Conservation (phyloP, 2,113 vertebrate species). For the Equus przewalskii region DNA sequence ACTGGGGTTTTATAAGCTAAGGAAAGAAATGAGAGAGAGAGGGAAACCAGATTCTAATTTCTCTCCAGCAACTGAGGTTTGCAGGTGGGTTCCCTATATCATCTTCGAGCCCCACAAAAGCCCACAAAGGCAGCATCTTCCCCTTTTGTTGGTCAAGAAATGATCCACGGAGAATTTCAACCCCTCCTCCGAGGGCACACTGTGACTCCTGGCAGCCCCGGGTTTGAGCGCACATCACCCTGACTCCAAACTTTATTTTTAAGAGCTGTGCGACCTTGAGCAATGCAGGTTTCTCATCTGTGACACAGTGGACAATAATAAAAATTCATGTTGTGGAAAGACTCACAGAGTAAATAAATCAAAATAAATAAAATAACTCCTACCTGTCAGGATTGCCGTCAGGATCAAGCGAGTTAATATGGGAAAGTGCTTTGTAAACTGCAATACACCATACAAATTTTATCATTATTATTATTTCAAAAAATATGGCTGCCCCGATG, state of each 20-base stretch:
- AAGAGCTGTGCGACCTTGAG: slow-evolving; percentile 65
- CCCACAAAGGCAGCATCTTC: background rate
- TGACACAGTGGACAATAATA: slow-evolving; percentile 54
- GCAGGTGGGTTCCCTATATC: background rate
- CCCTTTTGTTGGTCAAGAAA: background rate
- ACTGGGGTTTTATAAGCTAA: background rate
- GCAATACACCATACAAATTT: slow-evolving; percentile 41
- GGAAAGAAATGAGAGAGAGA: background rate
- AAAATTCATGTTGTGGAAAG: slow-evolving; percentile 72
- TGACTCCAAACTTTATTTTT: background rate
- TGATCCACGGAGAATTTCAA: background rate
- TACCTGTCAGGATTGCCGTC: slow-evolving; percentile 24
- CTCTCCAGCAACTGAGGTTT: slow-evolving; percentile 4
- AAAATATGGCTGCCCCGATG: slow-evolving; percentile 54
- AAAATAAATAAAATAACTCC: slow-evolving; percentile 70
- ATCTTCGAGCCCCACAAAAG: background rate
- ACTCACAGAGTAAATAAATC: slow-evolving; percentile 69
- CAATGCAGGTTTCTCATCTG: slow-evolving; percentile 34
- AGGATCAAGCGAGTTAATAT: slow-evolving; percentile 55
- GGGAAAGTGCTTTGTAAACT: slow-evolving; percentile 73
- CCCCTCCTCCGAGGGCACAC: background rate
- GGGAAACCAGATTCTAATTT: background rate
- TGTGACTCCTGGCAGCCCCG: background rate
- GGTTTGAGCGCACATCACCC: background rate
- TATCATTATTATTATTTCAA: slow-evolving; percentile 72